Evolutionary conservation across 2,113 vertebrate species (phyloP).

Genomic region (Alaudala cheleensis): DNA sequence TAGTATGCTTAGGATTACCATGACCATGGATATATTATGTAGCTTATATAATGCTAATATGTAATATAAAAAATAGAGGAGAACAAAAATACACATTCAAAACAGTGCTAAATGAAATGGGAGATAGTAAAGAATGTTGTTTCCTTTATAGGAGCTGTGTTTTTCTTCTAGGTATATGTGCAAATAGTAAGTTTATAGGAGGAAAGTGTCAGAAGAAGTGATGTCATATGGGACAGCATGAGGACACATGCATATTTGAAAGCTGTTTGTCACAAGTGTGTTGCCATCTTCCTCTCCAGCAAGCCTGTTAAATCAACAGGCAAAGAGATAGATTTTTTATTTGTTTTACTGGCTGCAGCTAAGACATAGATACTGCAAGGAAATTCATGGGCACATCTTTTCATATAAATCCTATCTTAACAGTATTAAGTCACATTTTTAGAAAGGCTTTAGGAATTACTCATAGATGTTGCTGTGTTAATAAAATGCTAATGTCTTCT

Average conservation of each 20-base stretch:
- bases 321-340: background rate
- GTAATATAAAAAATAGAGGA: background rate
- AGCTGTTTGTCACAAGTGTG: background rate
- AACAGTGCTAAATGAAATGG: background rate
- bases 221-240: background rate
- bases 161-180: background rate
- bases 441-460: constrained; percentile 14
- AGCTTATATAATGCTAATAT: background rate
- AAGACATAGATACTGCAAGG: background rate
- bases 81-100: background rate
- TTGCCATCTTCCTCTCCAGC: background rate
- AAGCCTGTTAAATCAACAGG: background rate
- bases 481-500: background rate
- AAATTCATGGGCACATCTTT: background rate
- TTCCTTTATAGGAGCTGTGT: background rate
- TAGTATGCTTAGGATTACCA: background rate
- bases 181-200: background rate
- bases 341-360: background rate
- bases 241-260: background rate
- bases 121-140: background rate
- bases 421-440: background rate
- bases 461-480: background rate
- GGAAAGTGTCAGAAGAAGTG: background rate
- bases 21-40: background rate
- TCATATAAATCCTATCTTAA: background rate